phyloP scores from a whole-genome alignment of 2,888 invertebrate species.

The Pollenia amentaria region DNA sequence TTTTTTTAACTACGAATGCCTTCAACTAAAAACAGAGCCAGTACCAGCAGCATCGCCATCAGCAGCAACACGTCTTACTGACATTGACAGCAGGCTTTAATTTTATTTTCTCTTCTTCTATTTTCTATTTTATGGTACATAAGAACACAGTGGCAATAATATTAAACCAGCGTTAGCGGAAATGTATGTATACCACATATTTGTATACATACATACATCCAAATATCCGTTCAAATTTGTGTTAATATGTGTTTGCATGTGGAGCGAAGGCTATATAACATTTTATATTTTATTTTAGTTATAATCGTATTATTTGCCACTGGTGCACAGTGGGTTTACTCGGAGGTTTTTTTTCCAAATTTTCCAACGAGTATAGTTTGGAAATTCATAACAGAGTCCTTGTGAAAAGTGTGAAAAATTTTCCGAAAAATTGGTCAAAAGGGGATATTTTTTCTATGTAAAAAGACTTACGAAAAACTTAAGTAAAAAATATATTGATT shows the following conservation, averaged over 20 bases:
- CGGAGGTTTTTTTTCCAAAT: too few relatives aligned
- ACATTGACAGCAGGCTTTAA: constrained; percentile 60
- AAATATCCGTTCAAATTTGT: background rate
- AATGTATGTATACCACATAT: constrained; percentile 8
- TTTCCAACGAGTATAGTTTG: too few relatives aligned
- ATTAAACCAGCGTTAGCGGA: constrained; percentile 5
- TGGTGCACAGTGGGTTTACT: too few relatives aligned
- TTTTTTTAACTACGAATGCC: background rate
- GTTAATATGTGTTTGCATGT: background rate
- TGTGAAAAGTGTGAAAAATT: too few relatives aligned
- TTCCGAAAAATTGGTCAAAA: too few relatives aligned
- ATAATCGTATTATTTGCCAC: background rate
- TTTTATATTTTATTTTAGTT: background rate
- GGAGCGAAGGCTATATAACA: background rate
- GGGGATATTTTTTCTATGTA: too few relatives aligned
- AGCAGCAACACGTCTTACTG: constrained; percentile 56
- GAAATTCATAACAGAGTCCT: too few relatives aligned
- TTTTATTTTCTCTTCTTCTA: constrained; percentile 1
- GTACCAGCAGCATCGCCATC: constrained; percentile 31
- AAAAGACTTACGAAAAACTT: too few relatives aligned
- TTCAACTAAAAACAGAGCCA: background rate
- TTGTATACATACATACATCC: background rate
- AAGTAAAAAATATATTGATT: too few relatives aligned
- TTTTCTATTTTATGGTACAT: constrained; percentile 33
- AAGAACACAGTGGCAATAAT: constrained; percentile 30